Conservation (phyloP, 2,113 vertebrate species). For the Plestiodon gilberti region DNA sequence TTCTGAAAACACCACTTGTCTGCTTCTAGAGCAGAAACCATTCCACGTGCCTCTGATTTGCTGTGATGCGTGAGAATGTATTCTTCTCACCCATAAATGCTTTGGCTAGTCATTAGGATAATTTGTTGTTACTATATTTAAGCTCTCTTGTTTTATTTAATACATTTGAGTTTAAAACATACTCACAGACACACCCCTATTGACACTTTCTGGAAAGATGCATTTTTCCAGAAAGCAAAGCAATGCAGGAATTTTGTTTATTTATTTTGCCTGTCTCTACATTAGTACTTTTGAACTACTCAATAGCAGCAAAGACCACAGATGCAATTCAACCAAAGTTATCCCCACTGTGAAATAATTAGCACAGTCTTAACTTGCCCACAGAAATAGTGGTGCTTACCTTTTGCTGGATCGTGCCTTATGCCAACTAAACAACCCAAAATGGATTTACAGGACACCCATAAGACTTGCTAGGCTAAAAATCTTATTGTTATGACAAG, state of each 20-base stretch:
- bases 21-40: constrained; percentile 12
- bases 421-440: neutral
- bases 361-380: neutral
- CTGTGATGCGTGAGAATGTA: constrained; percentile 2
- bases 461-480: neutral
- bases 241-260: too few species aligned
- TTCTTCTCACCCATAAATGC: constrained; percentile 8
- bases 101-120: neutral
- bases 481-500: neutral
- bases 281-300: neutral
- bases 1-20: constrained; percentile 31
- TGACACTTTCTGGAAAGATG: neutral
- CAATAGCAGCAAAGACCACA: neutral
- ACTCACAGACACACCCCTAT: neutral
- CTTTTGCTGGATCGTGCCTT: neutral
- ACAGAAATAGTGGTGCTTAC: neutral
- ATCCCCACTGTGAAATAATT: neutral
- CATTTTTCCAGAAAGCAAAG: neutral
- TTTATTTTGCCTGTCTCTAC: neutral
- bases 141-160: constrained; percentile 1
- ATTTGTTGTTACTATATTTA: neutral
- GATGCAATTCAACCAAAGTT: neutral
- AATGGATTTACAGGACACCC: neutral
- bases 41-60: constrained; percentile 29
- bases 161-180: neutral